Percentiles rank a stretch among this genome's conserved stretches.
Conservation (phyloP, 2,797 vertebrate genomes). For the Pipistrellus pipistrellus region DNA sequence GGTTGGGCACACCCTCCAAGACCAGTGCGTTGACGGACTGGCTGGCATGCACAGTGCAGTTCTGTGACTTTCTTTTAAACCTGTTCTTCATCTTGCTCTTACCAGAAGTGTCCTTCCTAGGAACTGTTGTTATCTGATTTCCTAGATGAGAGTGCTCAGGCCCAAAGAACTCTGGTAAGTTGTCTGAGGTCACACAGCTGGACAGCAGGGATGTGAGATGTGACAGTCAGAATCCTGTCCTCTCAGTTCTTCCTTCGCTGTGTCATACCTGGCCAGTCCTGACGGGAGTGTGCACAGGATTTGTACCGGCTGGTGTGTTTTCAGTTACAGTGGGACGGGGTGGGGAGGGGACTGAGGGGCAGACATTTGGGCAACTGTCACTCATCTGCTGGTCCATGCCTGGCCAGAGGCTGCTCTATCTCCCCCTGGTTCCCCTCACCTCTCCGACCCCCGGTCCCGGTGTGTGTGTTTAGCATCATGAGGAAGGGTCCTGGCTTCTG, state of each 20-base stretch:
- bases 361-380: not conserved
- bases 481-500: not conserved
- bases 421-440: not conserved
- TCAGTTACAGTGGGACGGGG: not conserved
- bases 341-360: not conserved
- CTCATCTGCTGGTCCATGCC: rapidly evolving
- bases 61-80: not conserved
- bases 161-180: not conserved
- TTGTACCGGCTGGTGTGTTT: not conserved
- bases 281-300: not conserved
- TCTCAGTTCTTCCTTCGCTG: not conserved
- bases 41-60: not conserved
- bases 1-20: not conserved
- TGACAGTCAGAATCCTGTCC: not conserved
- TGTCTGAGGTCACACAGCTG: not conserved
- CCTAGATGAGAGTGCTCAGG: not conserved
- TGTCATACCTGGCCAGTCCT: not conserved
- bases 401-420: too few relatives aligned
- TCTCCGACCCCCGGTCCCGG: not conserved
- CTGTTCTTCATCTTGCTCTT: not conserved
- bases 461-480: not conserved
- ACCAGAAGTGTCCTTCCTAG: not conserved
- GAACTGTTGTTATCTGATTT: not conserved
- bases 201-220: not conserved
- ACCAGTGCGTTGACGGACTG: not conserved